Evolutionary conservation across 2,888 invertebrate species (phyloP).

Genomic region (Agrochola litura): DNA sequence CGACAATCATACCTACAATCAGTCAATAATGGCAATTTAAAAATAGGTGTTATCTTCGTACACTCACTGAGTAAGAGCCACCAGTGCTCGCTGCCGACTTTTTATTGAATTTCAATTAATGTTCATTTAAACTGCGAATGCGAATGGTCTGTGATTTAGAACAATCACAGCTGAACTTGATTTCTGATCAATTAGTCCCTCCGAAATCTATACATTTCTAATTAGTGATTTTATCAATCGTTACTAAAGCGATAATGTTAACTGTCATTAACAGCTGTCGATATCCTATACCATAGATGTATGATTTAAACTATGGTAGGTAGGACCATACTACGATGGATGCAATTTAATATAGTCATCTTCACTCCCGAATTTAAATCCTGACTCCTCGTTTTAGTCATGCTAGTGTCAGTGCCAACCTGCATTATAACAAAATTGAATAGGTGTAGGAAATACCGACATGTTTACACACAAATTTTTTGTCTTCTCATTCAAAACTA

Average conservation of each 20-base stretch:
- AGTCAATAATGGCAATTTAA: constrained; percentile 57
- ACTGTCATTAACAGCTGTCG: neutral
- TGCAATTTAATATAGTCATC: neutral
- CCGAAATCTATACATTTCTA: neutral
- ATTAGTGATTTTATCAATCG: neutral
- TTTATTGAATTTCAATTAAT: constrained; percentile 54
- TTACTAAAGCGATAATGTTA: neutral
- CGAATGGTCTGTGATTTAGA: constrained; percentile 2
- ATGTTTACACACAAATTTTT: constrained; percentile 36
- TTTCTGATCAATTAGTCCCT: neutral
- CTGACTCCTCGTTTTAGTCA: neutral
- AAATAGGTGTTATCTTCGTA: constrained; percentile 57
- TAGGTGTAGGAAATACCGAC: neutral
- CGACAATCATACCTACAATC: constrained; percentile 55
- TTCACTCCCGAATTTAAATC: neutral
- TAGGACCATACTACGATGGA: neutral
- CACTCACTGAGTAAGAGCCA: constrained; percentile 39
- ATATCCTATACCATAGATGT: neutral
- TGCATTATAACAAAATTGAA: constrained; percentile 1
- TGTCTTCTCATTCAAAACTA: constrained; percentile 26
- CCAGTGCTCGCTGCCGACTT: constrained; percentile 22
- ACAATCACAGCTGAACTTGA: neutral
- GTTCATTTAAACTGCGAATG: constrained; percentile 30
- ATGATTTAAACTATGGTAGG: too few species aligned
- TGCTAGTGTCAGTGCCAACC: neutral